Percentiles rank a stretch among this genome's conserved stretches.
These are phyloP conservation scores for Salticus scenicus DNA, from an alignment of 2,888 invertebrate genomes.

Conservation along the genomic window DNA sequence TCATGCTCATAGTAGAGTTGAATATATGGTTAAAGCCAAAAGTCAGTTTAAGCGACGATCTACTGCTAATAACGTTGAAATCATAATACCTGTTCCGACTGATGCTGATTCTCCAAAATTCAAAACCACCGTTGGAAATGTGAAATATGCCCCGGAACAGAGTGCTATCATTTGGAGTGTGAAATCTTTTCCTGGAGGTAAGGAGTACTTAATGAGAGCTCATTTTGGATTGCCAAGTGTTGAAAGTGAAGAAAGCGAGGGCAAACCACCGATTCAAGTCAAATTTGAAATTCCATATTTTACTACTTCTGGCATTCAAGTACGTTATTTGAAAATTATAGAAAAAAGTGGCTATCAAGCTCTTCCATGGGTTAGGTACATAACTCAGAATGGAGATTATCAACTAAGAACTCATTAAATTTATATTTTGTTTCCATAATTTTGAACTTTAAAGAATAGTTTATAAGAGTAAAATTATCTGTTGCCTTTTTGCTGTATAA, in stretches of 20 bases:
- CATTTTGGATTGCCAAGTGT: slow-evolving; percentile 98
- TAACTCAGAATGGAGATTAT: slow-evolving; percentile 99
- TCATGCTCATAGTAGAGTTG: slow-evolving; percentile 96
- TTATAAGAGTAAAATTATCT: not conserved
- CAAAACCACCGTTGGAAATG: slow-evolving; percentile 96
- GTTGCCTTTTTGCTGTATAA: not conserved
- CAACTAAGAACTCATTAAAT: slow-evolving; percentile 91
- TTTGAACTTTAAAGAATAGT: not conserved
- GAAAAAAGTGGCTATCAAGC: slow-evolving; percentile 99
- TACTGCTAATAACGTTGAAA: slow-evolving; percentile 99
- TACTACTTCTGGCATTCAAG: slow-evolving; percentile 98
- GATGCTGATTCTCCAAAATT: slow-evolving; percentile 99
- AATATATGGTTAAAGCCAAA: slow-evolving; percentile 99
- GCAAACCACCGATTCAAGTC: slow-evolving; percentile 97
- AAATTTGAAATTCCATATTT: slow-evolving; percentile 99
- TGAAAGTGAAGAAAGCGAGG: slow-evolving; percentile 93
- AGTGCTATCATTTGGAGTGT: slow-evolving; percentile 98
- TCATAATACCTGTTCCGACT: slow-evolving; percentile 94
- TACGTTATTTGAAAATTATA: slow-evolving; percentile 96
- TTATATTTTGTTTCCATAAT: not conserved
- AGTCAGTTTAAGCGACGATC: slow-evolving; percentile 98
- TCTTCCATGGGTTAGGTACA: slow-evolving; percentile 98
- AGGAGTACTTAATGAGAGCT: slow-evolving; percentile 98
- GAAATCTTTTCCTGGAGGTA: slow-evolving; percentile 97
- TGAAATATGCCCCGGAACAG: slow-evolving; percentile 97